Percentiles rank a stretch among this genome's conserved stretches.
These are phyloP conservation scores for Rhea pennata DNA, from an alignment of 2,113 vertebrate species.

Conservation along the genomic window DNA sequence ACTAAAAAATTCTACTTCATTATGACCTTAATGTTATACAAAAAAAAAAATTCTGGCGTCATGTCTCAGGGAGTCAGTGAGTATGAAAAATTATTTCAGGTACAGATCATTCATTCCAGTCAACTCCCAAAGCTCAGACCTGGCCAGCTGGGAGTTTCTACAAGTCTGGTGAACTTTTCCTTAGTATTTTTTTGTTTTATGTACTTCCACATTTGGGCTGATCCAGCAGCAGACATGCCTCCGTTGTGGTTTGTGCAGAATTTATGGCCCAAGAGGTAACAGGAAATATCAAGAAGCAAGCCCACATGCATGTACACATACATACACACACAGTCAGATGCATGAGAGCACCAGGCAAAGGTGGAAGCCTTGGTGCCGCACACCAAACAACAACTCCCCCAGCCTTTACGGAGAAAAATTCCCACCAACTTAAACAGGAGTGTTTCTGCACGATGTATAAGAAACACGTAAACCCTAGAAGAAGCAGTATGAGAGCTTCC, in stretches of 20 bases:
- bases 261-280: constrained; percentile 20
- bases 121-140: constrained; percentile 12
- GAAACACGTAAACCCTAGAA: not conserved
- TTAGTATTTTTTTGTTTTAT: not conserved
- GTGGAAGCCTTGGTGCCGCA: not conserved
- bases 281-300: not conserved
- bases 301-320: not conserved
- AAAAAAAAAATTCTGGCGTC: constrained; percentile 16
- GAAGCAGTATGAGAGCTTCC: not conserved
- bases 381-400: not conserved
- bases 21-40: not conserved
- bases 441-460: not conserved
- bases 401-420: not conserved
- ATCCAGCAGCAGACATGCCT: constrained; percentile 17
- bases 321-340: not conserved
- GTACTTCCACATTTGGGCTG: constrained; percentile 30
- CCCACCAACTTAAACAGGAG: not conserved
- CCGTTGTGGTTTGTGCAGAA: not conserved
- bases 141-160: constrained; percentile 20
- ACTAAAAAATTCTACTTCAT: constrained; percentile 47
- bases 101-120: constrained; percentile 9
- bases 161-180: not conserved
- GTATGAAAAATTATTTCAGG: not conserved
- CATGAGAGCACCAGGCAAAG: not conserved
- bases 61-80: not conserved